phyloP scores from a whole-genome alignment of 2,797 vertebrate species.

The Crenichthys baileyi region DNA sequence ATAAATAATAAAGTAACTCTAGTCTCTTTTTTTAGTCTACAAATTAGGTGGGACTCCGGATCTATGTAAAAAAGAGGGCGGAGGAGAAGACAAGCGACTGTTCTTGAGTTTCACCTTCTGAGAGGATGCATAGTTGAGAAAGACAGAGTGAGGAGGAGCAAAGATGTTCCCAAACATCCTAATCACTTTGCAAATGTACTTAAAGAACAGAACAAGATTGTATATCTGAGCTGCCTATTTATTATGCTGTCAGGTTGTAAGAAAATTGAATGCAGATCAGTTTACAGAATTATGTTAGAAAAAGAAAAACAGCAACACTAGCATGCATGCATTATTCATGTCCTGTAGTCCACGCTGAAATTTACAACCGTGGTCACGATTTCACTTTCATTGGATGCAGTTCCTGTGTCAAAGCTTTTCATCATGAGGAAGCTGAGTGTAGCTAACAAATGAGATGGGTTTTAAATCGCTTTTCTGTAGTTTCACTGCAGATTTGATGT shows the following conservation, averaged over 20 bases:
- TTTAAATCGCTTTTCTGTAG: constrained; percentile 17
- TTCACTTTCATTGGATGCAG: constrained; percentile 46
- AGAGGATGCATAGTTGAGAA: background rate
- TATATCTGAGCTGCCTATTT: constrained; percentile 10
- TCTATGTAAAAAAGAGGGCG: constrained; percentile 2
- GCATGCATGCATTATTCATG: constrained; percentile 45
- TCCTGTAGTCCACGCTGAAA: background rate
- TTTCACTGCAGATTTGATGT: constrained; percentile 18
- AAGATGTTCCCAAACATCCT: constrained; percentile 2
- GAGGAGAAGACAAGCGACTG: background rate
- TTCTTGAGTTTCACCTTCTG: background rate
- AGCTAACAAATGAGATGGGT: background rate
- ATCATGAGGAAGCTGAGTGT: constrained; percentile 34
- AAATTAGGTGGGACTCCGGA: background rate
- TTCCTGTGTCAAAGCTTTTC: constrained; percentile 40
- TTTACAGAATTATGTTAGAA: constrained; percentile 32
- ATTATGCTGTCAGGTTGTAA: constrained; percentile 16
- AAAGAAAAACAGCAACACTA: constrained; percentile 24
- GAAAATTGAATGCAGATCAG: constrained; percentile 30
- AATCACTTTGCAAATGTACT: constrained; percentile 7
- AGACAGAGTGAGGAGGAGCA: background rate
- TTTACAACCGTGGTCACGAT: constrained; percentile 4
- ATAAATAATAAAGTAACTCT: background rate
- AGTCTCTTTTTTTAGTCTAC: background rate
- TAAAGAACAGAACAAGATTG: constrained; percentile 19